Evolutionary conservation across 1,140 invertebrate genomes (phyloP), one percentile per base, ranked within the genome.

Genomic region (Littorina saxatilis): DNA sequence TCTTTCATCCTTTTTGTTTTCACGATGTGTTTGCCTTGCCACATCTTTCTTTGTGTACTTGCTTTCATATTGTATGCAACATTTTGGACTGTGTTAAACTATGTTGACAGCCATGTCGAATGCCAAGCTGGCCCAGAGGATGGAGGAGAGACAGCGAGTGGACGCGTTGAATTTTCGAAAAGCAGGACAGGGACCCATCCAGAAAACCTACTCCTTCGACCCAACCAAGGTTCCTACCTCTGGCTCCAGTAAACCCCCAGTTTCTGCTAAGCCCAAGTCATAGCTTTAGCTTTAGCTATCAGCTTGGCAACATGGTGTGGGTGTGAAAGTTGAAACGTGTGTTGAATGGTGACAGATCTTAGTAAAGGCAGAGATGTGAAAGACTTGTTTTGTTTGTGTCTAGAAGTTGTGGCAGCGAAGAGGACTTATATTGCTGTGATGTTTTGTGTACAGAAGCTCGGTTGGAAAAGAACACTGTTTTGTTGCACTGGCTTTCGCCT

Each of bases 171-270:
- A 95, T 72, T 99, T 99, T 89, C 94, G 95, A 83, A 94, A 94
- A 91, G 96, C 97, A 15, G 97, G 97, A 43, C 95, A 95, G 90
- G 97, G 96, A 2, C 96, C 97, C 0, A 86, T 98, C 63, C 93
- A 95, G 32, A 98, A 97, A 92, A 99, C 97, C 0, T 99, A 95
- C 88, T 95, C 96, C 91, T 95, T 95, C 90, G 95, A 98, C 92
- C 97, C 97, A 35, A 97, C 96, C 1, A 92, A 93, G 35, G 58
- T 58, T 32, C 3, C 63, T 4, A 29, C 61, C n/a, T 23, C 47
- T 9, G 27, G 43, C 20, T 29, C 63, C 43, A 43, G 39, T 5
- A 73, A 72, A 15, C 43, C 52, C n/a, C 23, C 58, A 72, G 73
- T 82, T 27, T 29, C 43, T 32, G 37, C 80, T 20, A 82, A 76